Conservation (phyloP, 1,140 invertebrate species). For the Drosophila dunni region DNA sequence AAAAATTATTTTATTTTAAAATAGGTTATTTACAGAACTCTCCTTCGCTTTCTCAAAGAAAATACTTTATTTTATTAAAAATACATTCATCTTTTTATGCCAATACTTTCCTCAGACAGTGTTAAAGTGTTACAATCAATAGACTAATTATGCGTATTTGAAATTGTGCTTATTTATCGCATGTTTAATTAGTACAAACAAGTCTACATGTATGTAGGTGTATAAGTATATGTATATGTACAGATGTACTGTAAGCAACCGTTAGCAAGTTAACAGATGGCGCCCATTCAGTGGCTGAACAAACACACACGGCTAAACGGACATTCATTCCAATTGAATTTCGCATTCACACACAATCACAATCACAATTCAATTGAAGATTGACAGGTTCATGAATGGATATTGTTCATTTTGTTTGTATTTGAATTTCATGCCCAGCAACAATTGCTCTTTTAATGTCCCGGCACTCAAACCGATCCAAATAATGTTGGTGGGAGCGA, state of each 20-base stretch:
- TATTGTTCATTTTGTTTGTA: slow-evolving; percentile 77
- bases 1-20: too few relatives aligned
- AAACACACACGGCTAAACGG: slow-evolving; percentile 63
- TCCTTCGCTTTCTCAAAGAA: too few relatives aligned
- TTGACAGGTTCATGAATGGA: slow-evolving; percentile 81
- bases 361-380: slow-evolving; percentile 77
- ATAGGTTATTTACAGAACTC: too few relatives aligned
- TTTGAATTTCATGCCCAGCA: slow-evolving; percentile 78
- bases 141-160: too few relatives aligned
- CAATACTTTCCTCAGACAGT: too few relatives aligned
- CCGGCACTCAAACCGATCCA: slow-evolving; percentile 40
- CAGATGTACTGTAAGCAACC: slow-evolving; percentile 62
- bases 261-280: slow-evolving; percentile 71
- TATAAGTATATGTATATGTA: slow-evolving; percentile 26
- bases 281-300: slow-evolving; percentile 76
- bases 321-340: slow-evolving; percentile 55
- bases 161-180: too few relatives aligned
- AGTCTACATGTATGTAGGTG: not conserved
- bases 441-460: slow-evolving; percentile 78
- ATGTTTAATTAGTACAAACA: not conserved
- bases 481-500: not conserved
- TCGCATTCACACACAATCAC: slow-evolving; percentile 43
- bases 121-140: too few relatives aligned
- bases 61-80: too few relatives aligned
- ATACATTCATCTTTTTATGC: too few relatives aligned